Evolutionary conservation across 2,113 vertebrate genomes (phyloP).

Genomic region (Balaeniceps rex): DNA sequence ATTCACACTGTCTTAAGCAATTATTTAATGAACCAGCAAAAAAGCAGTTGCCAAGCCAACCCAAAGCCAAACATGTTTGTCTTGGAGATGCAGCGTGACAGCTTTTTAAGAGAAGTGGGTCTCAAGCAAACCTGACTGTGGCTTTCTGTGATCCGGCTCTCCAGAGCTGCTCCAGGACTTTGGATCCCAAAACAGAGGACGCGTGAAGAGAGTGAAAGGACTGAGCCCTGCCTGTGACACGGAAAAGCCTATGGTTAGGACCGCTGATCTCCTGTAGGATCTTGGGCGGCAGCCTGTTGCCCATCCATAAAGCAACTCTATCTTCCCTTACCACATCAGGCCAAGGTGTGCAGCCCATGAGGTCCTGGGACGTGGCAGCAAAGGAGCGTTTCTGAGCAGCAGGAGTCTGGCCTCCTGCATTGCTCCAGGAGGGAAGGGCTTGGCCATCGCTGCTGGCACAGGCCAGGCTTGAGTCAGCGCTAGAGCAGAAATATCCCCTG

Average conservation of each 20-base stretch:
- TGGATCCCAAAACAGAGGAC: background rate
- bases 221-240: background rate
- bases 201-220: background rate
- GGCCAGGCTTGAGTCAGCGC: background rate
- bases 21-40: constrained; percentile 24
- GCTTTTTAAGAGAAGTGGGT: background rate
- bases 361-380: background rate
- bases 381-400: background rate
- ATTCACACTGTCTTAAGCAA: background rate
- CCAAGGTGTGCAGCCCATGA: background rate
- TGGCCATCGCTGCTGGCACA: background rate
- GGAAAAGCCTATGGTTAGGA: background rate
- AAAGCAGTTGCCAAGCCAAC: constrained; percentile 39
- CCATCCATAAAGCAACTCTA: background rate
- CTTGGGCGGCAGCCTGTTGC: background rate
- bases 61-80: background rate
- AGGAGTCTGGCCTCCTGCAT: background rate
- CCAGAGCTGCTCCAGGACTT: background rate
- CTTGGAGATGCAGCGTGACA: constrained; percentile 17
- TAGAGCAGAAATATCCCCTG: background rate
- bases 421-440: background rate
- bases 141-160: background rate
- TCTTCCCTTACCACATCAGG: background rate
- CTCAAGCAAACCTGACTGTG: background rate
- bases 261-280: background rate